Evolutionary conservation across 1,140 invertebrate species (phyloP).

Genomic region (Metaphire vulgaris): DNA sequence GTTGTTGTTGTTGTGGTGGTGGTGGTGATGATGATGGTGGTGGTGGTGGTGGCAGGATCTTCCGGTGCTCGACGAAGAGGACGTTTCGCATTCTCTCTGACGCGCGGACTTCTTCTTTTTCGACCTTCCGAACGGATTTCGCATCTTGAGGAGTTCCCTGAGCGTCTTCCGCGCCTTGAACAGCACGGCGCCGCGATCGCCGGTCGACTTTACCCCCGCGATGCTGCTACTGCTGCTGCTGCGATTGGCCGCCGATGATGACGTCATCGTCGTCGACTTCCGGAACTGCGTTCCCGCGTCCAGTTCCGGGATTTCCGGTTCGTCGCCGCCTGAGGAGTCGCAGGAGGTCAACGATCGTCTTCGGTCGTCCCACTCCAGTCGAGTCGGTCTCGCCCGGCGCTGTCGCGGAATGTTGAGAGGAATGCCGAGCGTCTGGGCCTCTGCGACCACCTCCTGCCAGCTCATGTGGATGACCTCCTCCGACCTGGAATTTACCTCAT

Average conservation of each 20-base stretch:
- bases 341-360: background rate
- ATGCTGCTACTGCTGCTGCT: no score
- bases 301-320: background rate
- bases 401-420: constrained; percentile 11
- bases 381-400: background rate
- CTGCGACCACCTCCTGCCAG: constrained; percentile 11
- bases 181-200: background rate
- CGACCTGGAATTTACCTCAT: background rate
- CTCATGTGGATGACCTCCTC: constrained; percentile 19
- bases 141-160: background rate
- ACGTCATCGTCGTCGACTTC: background rate
- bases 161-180: background rate
- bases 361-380: background rate
- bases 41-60: no score
- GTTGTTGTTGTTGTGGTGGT: no score
- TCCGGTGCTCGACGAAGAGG: no score
- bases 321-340: background rate
- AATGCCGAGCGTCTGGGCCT: constrained; percentile 17
- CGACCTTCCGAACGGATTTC: background rate
- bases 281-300: no score
- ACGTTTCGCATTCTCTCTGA: background rate
- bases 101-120: background rate
- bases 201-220: no score
- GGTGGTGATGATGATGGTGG: no score
- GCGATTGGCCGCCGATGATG: no score